Evolutionary conservation across 2,888 invertebrate species (phyloP).

Genomic region (Pristionchus fissidentatus): DNA sequence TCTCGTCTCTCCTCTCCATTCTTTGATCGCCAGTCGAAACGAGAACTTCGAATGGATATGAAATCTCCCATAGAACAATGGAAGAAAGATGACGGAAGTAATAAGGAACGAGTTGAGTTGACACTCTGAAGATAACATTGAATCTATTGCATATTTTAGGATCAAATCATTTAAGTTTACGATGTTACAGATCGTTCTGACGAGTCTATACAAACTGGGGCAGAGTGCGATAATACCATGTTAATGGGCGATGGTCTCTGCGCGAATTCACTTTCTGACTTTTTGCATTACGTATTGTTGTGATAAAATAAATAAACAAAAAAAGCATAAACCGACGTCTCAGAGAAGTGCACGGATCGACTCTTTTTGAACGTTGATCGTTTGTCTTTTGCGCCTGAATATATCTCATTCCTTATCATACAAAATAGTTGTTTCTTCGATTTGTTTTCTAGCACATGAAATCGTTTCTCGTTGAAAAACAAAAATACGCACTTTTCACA

Average conservation of each 20-base stretch:
- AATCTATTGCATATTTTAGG: neutral
- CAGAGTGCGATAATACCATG: no score
- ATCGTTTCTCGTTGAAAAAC: no score
- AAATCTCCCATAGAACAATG: conserved; percentile 48
- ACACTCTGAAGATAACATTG: neutral
- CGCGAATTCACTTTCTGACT: no score
- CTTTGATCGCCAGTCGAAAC: conserved; percentile 19
- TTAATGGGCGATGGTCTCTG: no score
- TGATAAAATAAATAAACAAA: neutral
- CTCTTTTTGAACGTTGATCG: conserved; percentile 38
- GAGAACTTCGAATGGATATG: conserved; percentile 48
- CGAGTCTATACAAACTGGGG: no score
- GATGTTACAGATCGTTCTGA: neutral
- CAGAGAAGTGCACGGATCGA: conserved; percentile 45
- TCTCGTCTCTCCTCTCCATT: conserved; percentile 43
- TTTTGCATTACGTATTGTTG: no score
- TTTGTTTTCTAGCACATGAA: neutral
- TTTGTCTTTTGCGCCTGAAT: neutral
- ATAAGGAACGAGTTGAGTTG: conserved; percentile 12
- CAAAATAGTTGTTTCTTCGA: no score
- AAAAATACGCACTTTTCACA: no score
- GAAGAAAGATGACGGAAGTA: conserved; percentile 43
- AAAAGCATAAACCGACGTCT: neutral
- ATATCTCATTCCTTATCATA: neutral
- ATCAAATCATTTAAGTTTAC: neutral